These are phyloP conservation scores for Hyaena hyaena DNA, from an alignment of 2,113 vertebrate species.

Conservation along the genomic window DNA sequence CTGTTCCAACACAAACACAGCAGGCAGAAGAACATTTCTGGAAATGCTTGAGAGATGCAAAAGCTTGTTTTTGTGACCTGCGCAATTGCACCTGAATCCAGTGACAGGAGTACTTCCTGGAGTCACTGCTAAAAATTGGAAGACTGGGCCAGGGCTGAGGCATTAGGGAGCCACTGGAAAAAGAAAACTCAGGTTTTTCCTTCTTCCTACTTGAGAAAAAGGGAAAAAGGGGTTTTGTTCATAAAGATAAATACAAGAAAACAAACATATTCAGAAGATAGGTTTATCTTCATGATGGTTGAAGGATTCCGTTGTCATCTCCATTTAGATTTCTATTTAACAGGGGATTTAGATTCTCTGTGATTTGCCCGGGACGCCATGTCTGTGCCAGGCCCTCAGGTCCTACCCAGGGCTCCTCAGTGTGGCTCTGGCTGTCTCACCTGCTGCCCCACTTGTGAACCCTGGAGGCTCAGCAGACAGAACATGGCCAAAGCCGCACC, in stretches of 20 bases:
- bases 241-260: neutral
- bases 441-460: neutral
- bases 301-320: neutral
- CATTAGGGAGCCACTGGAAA: neutral
- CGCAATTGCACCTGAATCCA: neutral
- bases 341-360: neutral
- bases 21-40: neutral
- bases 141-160: neutral
- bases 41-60: neutral
- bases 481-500: neutral
- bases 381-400: neutral
- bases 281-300: neutral
- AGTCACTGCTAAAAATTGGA: neutral
- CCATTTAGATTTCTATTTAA: neutral
- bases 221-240: neutral
- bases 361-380: accelerated
- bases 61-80: slow-evolving; percentile 57
- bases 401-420: neutral
- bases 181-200: neutral
- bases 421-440: neutral
- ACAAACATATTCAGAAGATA: neutral
- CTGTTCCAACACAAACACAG: slow-evolving; percentile 37
- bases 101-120: neutral
- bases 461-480: neutral
- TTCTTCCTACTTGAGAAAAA: neutral